These are phyloP conservation scores for Scelioninae gen. 2 DNA, from an alignment of 2,888 invertebrate species.

Conservation along the genomic window DNA sequence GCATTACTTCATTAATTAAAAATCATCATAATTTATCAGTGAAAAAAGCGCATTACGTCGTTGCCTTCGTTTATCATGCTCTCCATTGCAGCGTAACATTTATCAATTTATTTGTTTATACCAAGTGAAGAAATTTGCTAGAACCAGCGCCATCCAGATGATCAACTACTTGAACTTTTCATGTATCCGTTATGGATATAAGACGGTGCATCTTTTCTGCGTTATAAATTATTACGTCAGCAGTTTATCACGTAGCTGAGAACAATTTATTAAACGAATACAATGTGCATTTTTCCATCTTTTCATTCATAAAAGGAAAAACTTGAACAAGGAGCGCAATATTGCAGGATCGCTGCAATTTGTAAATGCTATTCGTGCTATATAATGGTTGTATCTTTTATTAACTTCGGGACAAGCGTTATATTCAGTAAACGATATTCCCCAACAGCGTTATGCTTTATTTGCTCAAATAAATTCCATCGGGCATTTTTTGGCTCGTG, in stretches of 20 bases:
- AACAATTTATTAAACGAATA: constrained; percentile 1
- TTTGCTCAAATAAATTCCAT: no score
- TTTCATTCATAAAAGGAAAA: background rate
- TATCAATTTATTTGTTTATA: background rate
- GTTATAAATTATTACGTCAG: constrained; percentile 4
- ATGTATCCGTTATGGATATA: background rate
- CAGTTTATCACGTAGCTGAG: constrained; percentile 1
- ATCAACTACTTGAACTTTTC: constrained; percentile 2
- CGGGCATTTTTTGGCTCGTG: no score
- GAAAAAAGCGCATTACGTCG: background rate
- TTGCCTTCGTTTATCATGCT: background rate
- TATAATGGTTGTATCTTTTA: background rate
- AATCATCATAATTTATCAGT: background rate
- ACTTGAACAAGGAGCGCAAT: background rate
- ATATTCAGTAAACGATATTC: background rate
- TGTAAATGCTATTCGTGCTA: no score
- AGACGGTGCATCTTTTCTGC: background rate
- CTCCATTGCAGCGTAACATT: background rate
- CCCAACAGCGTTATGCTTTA: no score
- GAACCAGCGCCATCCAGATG: background rate
- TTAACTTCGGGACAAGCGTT: background rate
- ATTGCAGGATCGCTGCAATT: background rate
- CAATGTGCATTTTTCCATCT: background rate
- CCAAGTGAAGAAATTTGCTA: constrained; percentile 1
- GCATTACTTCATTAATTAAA: background rate